phyloP scores from a whole-genome alignment of 2,888 invertebrate species.

The Theodoxus fluviatilis region DNA sequence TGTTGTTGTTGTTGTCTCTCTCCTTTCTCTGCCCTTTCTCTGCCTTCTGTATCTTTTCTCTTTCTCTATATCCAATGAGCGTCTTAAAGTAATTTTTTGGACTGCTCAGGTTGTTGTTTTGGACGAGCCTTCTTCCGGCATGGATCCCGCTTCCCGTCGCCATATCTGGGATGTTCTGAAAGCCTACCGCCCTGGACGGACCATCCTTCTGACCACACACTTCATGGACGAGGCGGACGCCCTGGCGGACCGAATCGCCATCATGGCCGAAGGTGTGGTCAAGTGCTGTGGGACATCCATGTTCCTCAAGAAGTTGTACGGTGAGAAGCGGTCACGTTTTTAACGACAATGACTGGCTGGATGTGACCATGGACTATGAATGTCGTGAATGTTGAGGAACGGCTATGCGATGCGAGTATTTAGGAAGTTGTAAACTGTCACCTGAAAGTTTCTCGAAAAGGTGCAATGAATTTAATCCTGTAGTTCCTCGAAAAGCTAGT shows the following conservation, averaged over 20 bases:
- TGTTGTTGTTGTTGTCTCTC: too few species aligned
- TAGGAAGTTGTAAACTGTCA: too few species aligned
- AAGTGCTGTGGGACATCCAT: slow-evolving; percentile 80
- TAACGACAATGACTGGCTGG: background rate
- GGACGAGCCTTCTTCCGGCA: slow-evolving; percentile 68
- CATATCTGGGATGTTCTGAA: slow-evolving; percentile 78
- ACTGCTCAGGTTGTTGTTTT: slow-evolving; percentile 66
- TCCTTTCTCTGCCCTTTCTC: too few species aligned
- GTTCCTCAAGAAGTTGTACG: slow-evolving; percentile 80
- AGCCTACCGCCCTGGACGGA: slow-evolving; percentile 72
- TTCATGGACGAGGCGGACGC: slow-evolving; percentile 91
- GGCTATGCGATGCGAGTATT: too few species aligned
- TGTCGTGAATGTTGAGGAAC: too few species aligned
- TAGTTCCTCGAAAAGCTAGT: background rate
- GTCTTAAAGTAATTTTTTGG: too few species aligned
- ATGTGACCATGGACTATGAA: too few species aligned
- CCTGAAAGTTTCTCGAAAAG: background rate
- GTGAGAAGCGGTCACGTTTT: slow-evolving; percentile 55
- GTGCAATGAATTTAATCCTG: background rate
- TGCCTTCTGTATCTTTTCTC: too few species aligned
- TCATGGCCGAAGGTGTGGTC: slow-evolving; percentile 81
- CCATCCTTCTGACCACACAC: slow-evolving; percentile 77
- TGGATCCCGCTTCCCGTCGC: slow-evolving; percentile 70
- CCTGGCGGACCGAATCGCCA: slow-evolving; percentile 84
- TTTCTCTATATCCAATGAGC: too few species aligned